Percentiles rank a stretch among this genome's conserved stretches.
phyloP scores from a whole-genome alignment of 1,140 invertebrate genomes.

The Drosophila lacertosa region DNA sequence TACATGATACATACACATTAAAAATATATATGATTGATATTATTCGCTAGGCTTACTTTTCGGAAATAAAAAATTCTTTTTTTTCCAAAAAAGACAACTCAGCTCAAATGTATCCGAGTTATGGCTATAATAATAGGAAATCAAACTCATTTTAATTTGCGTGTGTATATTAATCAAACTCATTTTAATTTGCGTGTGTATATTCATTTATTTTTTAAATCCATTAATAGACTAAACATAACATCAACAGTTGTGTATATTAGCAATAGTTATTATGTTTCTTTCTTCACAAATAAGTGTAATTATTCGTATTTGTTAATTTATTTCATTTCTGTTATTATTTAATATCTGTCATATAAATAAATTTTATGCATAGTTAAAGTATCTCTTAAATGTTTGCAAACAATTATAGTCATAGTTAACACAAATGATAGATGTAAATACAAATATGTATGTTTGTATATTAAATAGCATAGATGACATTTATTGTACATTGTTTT shows the following conservation, averaged over 20 bases:
- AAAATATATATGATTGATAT: too few relatives aligned
- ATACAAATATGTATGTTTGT: slow-evolving; percentile 33
- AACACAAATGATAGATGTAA: slow-evolving; percentile 72
- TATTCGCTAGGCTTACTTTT: too few relatives aligned
- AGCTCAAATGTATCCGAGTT: too few relatives aligned
- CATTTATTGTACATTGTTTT: slow-evolving; percentile 48
- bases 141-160: too few relatives aligned
- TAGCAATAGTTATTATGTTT: slow-evolving; percentile 65
- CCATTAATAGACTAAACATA: slow-evolving; percentile 77
- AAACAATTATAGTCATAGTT: slow-evolving; percentile 80
- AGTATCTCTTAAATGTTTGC: slow-evolving; percentile 61
- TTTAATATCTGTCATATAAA: slow-evolving; percentile 46
- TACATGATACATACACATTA: too few relatives aligned
- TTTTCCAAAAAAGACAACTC: too few relatives aligned
- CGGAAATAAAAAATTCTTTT: too few relatives aligned
- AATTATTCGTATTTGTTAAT: slow-evolving; percentile 18
- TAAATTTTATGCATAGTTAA: slow-evolving; percentile 62
- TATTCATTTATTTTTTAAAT: slow-evolving; percentile 76
- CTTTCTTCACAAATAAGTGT: slow-evolving; percentile 43
- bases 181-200: slow-evolving; percentile 52
- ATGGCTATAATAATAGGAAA: too few relatives aligned
- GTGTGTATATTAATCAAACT: too few relatives aligned
- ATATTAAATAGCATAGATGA: slow-evolving; percentile 29
- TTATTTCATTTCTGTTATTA: slow-evolving; percentile 20
- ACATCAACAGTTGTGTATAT: slow-evolving; percentile 78